phyloP scores from a whole-genome alignment of 2,113 vertebrate genomes.

The Turnix velox region DNA sequence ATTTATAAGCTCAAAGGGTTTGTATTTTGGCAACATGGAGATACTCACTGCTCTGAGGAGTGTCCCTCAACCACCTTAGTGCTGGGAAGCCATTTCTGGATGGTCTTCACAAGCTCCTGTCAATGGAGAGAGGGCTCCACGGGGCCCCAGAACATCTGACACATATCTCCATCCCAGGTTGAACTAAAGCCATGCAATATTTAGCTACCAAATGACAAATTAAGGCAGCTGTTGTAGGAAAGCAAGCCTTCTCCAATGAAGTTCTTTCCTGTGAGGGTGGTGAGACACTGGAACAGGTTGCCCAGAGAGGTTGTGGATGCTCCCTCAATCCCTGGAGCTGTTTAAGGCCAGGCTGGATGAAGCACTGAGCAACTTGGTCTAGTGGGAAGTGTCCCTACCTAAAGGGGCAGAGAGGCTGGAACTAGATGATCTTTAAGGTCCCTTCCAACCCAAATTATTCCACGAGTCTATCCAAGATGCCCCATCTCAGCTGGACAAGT shows the following conservation, averaged over 20 bases:
- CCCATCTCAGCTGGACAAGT: too few species aligned
- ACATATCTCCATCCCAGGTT: fast-evolving
- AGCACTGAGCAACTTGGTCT: too few species aligned
- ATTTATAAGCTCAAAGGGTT: not conserved
- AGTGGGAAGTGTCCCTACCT: too few species aligned
- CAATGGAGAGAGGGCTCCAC: fast-evolving
- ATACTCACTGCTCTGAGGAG: not conserved
- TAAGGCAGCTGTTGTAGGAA: not conserved
- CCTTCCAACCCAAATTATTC: too few species aligned
- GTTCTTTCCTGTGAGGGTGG: too few species aligned
- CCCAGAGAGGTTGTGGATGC: too few species aligned
- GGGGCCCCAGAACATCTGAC: not conserved
- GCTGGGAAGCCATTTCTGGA: not conserved
- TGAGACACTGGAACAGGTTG: too few species aligned
- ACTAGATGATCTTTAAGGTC: too few species aligned
- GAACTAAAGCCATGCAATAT: not conserved
- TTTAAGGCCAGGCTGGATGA: too few species aligned
- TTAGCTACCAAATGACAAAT: not conserved
- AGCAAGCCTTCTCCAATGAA: not conserved
- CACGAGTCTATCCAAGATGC: too few species aligned
- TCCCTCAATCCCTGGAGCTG: too few species aligned
- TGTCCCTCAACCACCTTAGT: not conserved
- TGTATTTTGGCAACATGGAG: not conserved
- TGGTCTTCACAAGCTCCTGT: not conserved
- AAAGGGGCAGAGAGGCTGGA: too few species aligned